Conservation (phyloP, 2,113 vertebrate species). For the Balaeniceps rex region DNA sequence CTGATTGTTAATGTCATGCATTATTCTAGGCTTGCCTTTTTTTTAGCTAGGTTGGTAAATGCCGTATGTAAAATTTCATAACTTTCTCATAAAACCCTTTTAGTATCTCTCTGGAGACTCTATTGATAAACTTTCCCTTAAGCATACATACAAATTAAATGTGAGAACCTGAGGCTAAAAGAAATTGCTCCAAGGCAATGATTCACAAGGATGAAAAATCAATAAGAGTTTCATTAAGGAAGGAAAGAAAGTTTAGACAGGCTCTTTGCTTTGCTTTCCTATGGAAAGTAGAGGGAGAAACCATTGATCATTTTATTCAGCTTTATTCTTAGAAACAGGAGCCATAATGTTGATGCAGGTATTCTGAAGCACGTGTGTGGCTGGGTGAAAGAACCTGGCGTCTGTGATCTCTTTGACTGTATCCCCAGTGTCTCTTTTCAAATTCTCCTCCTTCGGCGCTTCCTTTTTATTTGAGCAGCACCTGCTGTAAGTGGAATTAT, state of each 20-base stretch:
- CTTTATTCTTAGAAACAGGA: slow-evolving; percentile 22
- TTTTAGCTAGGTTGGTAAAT: slow-evolving; percentile 48
- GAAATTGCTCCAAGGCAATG: slow-evolving; percentile 79
- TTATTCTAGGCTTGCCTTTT: slow-evolving; percentile 19
- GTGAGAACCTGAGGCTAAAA: slow-evolving; percentile 77
- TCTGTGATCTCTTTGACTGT: not conserved
- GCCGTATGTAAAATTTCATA: slow-evolving; percentile 42
- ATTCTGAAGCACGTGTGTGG: not conserved
- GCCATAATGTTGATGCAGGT: not conserved
- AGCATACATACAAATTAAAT: slow-evolving; percentile 81
- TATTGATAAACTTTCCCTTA: slow-evolving; percentile 75
- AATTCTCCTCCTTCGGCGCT: not conserved
- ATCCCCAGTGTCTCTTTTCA: not conserved
- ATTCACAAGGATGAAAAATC: slow-evolving; percentile 87
- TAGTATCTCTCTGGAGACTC: slow-evolving; percentile 50
- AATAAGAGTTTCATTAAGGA: slow-evolving; percentile 84
- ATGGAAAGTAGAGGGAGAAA: slow-evolving; percentile 21
- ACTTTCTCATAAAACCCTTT: slow-evolving; percentile 63
- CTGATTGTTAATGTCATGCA: not conserved
- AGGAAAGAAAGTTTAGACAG: slow-evolving; percentile 66
- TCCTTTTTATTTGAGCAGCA: not conserved
- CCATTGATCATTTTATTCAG: slow-evolving; percentile 31
- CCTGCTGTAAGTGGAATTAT: not conserved
- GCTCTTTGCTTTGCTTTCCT: slow-evolving; percentile 44
- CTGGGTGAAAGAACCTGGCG: not conserved